Evolutionary conservation across 2,888 invertebrate species (phyloP), one percentile per base, ranked within the genome.

Genomic region (Ischnus inquisitorius): DNA sequence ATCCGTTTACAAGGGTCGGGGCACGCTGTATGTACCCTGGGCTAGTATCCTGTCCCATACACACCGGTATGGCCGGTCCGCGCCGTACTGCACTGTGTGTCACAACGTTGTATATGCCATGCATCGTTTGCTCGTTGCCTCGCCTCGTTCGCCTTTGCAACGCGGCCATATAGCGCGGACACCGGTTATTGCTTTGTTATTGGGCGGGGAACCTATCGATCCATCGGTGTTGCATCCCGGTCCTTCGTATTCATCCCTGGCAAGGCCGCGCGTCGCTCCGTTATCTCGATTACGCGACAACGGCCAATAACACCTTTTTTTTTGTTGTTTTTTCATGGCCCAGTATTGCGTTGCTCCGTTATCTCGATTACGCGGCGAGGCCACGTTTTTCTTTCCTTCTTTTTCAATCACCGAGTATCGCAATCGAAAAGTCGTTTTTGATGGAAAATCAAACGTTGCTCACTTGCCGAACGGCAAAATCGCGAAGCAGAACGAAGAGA

Each of bases 111-210:
- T 81, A 84, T 84, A 84, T 81, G 57, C 81, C 78, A 84, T 84
- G 81, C 84, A 84, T 81, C 84, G 84, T 84, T 84, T 84, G 57
- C 80, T 81, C 77, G 81, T 81, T 84, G 78, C 81, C 48, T 81
- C 74, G 81, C 81, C 69, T 84, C 81, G 72, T 78, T 79, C 81
- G 69, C 62, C 80, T 67, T 48, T 41, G 64, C 51, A 64, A 62
- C 60, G 28, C 69, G 68, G 25, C 19, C 34, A 60, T 81, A 69
- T 64, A 78, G 81, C 54, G 71, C 78, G 65, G 78, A 75, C 74
- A 84, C 84, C 84, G 84, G 84, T 81, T 84, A 84, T 84, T 81
- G 84, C 84, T 84, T 84, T 81, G 84, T 84, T 84, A 84, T 84
- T 84, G 84, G 84, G 78, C 84, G 84, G 84, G 84, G 64, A 74